Percentiles rank a stretch among this genome's conserved stretches.
Evolutionary conservation across 2,888 invertebrate species (phyloP).

Genomic region (Erpobdella octoculata): DNA sequence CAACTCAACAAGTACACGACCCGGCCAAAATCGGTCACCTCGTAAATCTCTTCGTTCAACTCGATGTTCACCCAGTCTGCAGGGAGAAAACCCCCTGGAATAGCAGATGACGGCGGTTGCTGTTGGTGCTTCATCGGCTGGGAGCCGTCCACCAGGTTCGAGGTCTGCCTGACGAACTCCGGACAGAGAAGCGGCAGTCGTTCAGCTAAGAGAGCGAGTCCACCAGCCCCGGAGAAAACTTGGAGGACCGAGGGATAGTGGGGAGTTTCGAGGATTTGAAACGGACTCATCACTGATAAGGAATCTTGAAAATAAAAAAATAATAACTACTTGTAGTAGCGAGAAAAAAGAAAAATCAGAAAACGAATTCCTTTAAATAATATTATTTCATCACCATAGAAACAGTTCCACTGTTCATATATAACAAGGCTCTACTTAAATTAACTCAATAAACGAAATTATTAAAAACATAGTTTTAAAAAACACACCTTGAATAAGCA

Average conservation of each 20-base stretch:
- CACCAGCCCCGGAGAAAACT: constrained; percentile 78
- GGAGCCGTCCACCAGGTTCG: neutral
- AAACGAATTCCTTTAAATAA: too few species aligned
- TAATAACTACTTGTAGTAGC: neutral
- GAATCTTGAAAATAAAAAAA: neutral
- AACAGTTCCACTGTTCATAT: too few species aligned
- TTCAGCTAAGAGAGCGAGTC: constrained; percentile 77
- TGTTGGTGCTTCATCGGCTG: neutral
- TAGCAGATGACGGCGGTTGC: neutral
- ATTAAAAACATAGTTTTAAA: neutral
- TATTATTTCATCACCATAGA: neutral
- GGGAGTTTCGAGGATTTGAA: constrained; percentile 4
- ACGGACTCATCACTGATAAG: neutral
- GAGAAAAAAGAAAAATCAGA: neutral
- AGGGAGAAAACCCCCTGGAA: constrained; percentile 37
- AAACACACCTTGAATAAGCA: neutral
- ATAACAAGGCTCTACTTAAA: too few species aligned
- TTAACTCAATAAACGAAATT: neutral
- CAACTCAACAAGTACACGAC: neutral
- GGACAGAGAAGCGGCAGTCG: constrained; percentile 81
- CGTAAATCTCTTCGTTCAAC: constrained; percentile 55
- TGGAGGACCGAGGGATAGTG: constrained; percentile 61
- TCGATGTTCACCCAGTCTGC: constrained; percentile 59
- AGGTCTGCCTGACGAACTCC: constrained; percentile 52
- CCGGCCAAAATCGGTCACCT: constrained; percentile 42